Conservation (phyloP, 1,140 invertebrate species). For the Ips nitidus region DNA sequence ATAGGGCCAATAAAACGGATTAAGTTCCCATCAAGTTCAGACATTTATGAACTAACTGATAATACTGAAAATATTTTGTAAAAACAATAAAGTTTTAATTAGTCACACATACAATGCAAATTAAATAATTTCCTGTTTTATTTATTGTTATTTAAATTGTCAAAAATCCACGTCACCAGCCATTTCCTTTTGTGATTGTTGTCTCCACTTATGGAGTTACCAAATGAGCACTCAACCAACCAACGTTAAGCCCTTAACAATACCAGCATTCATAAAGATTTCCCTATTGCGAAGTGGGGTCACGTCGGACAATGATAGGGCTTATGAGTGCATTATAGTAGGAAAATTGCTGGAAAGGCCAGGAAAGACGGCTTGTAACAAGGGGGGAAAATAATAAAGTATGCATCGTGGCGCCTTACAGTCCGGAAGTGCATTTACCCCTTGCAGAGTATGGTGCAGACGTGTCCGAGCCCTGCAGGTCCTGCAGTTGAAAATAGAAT, state of each 20-base stretch:
- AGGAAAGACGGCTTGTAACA: constrained; percentile 1
- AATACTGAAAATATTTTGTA: too few relatives aligned
- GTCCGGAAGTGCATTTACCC: constrained; percentile 40
- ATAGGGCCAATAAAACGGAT: background rate
- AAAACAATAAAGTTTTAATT: too few relatives aligned
- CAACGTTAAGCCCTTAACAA: background rate
- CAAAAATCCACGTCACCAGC: too few relatives aligned
- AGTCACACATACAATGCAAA: too few relatives aligned
- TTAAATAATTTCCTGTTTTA: too few relatives aligned
- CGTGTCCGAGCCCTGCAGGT: constrained; percentile 31
- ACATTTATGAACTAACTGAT: too few relatives aligned
- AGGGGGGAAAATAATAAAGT: constrained; percentile 7
- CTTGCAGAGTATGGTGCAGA: constrained; percentile 27
- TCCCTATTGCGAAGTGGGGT: background rate
- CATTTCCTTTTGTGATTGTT: too few relatives aligned
- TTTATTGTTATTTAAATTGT: too few relatives aligned
- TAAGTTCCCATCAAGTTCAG: too few relatives aligned
- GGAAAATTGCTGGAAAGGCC: constrained; percentile 7
- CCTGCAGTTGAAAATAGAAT: constrained; percentile 35
- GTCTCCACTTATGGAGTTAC: too few relatives aligned
- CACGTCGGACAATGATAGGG: background rate
- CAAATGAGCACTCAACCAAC: too few relatives aligned
- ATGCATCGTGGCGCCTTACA: constrained; percentile 28
- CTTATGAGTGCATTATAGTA: constrained; percentile 3
- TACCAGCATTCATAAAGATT: constrained; percentile 1